Evolutionary conservation across 2,113 vertebrate genomes (phyloP), one percentile per base, ranked within the genome.

Genomic region (Silurus glanis): DNA sequence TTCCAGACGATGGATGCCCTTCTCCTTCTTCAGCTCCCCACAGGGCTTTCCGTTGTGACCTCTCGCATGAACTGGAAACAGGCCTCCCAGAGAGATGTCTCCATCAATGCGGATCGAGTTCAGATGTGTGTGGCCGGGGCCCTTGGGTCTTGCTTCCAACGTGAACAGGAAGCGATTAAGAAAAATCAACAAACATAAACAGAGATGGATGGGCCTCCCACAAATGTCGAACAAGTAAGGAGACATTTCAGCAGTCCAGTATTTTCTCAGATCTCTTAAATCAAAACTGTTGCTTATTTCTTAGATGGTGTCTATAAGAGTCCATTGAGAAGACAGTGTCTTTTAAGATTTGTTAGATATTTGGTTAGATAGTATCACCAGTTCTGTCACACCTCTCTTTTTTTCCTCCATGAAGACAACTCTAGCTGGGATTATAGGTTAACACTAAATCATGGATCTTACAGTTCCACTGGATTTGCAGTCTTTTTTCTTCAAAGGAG

Each of bases 81-180:
- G 96, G 82, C 98, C 98, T 10, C 98, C 98, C 69, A 99, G 93
- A 0, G 98, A 97, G 92, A 99, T 97, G 90, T 99, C 98, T 25
- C 98, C 98, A 59, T 99, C 98, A 6, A 99, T 97, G 88, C 97
- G 97, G 92, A 99, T 99, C 87, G 98, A 99, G 94, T 99, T 99
- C 94, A 98, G 95, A 93, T 99, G 97, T 0, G 97, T 96, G 91
- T 97, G 97, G 85, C 95, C 95, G 2, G 96, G 96, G 83, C 96
- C 96, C 90, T 97, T 99, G 90, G 97, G 96, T 90, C 96, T 97
- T 88, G 95, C 96, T 8, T 96, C 93, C 53, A 93, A 94, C 14
- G 92, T 84, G 0, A 94, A 93, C 71, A 91, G 91, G 12, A 93
- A 94, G 92, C 95, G 95, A 92, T 95, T 91, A 82, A 90, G 69